Evolutionary conservation across 1,140 invertebrate genomes (phyloP), one percentile per base, ranked within the genome.

Genomic region (Steinernema khuongi): DNA sequence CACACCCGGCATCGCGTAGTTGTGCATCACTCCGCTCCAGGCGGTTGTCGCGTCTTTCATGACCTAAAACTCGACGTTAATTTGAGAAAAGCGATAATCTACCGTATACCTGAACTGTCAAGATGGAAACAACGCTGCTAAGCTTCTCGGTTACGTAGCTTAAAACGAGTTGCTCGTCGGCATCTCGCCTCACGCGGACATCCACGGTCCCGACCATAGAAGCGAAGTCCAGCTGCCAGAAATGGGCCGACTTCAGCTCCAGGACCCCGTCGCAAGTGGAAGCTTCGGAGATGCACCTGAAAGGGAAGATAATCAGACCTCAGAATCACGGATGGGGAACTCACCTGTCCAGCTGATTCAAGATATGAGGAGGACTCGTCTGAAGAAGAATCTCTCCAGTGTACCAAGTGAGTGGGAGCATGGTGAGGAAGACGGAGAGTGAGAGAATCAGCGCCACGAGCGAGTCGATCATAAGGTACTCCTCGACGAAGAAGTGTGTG

Each of bases 151-250:
- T 87, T 28, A 91, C 88, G 79, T 89, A 88, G 4, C 87, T 87
- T 31, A 91, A 81, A 11, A 91, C 90, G 73, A 89, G 79, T 81
- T 90, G 89, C 82, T 90, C 90, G 83, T 91, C 88, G 1, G 90
- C 90, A 84, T 91, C 90, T 33, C 89, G 82, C 69, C 90, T 81
- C 1, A 90, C 87, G 31, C 90, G 83, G 1, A 90, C 90, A 80
- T 90, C 88, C 7, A 90, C 85, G 14, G 87, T 88, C 31, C 90
- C 90, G 79, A 88, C 81, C 71, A 83, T 80, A 80, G 87, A 87
- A 30, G 89, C 89, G 85, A 90, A 90, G 68, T 90, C 89, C 18
- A 91, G 80, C n/a, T 89, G 90, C 90, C 90, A 91, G 79, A 91
- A 91, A 80, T 90, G 88, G 80, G 90, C 90, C 83, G 90, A 88